Conservation (phyloP, 2,113 vertebrate genomes). For the Cyanoliseus patagonus region DNA sequence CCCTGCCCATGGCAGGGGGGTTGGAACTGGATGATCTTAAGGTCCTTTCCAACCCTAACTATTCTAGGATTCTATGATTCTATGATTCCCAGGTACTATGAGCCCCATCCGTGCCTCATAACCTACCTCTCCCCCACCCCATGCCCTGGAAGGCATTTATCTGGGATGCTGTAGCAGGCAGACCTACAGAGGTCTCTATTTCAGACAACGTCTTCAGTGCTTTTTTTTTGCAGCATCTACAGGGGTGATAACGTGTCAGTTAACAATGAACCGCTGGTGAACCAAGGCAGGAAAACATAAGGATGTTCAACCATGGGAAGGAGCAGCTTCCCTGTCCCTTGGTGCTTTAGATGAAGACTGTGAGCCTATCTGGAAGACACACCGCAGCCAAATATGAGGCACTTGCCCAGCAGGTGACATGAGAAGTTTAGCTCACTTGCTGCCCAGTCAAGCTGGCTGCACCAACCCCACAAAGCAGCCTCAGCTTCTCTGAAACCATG, state of each 20-base stretch:
- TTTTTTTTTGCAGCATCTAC: not conserved
- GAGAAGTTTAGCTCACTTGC: not conserved
- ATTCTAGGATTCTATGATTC: no score
- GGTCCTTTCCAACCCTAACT: no score
- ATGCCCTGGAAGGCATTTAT: not conserved
- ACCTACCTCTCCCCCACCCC: not conserved
- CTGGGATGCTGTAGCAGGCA: not conserved
- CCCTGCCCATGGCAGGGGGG: no score
- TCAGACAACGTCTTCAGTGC: not conserved
- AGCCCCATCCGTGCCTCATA: fast-evolving
- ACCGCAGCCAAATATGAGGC: fast-evolving
- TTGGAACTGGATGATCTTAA: no score
- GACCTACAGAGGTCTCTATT: not conserved
- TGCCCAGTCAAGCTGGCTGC: not conserved
- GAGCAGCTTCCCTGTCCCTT: not conserved
- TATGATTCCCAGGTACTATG: not conserved
- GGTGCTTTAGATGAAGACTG: not conserved
- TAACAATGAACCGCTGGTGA: not conserved
- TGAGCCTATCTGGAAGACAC: not conserved
- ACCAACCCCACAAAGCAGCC: not conserved
- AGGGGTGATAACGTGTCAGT: not conserved
- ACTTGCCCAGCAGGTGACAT: not conserved
- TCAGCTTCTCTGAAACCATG: not conserved
- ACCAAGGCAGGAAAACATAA: not conserved
- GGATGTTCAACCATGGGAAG: not conserved